phyloP scores from a whole-genome alignment of 2,888 invertebrate genomes.

The Tenthredo notha region DNA sequence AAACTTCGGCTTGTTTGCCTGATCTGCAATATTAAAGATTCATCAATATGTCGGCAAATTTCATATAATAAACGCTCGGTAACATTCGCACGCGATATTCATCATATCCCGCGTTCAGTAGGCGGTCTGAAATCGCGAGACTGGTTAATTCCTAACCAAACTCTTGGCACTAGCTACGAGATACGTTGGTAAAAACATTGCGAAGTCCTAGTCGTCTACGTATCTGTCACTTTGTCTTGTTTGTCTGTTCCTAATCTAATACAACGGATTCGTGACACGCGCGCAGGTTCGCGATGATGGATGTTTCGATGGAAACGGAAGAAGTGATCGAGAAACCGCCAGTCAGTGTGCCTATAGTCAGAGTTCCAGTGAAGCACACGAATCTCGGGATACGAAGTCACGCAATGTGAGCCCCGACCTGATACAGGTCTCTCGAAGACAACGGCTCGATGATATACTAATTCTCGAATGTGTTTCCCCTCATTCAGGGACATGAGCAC shows the following conservation, averaged over 20 bases:
- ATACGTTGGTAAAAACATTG: background rate
- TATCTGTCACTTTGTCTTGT: background rate
- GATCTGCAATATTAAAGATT: background rate
- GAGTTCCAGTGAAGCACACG: constrained; percentile 77
- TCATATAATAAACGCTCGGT: background rate
- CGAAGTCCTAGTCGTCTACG: background rate
- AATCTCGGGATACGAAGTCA: constrained; percentile 77
- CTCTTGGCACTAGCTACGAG: background rate
- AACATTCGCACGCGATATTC: background rate
- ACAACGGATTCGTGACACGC: background rate
- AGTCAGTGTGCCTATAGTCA: constrained; percentile 64
- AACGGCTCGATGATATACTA: background rate
- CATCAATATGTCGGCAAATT: background rate
- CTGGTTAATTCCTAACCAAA: background rate
- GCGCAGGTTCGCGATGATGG: constrained; percentile 16
- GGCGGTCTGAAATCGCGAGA: background rate
- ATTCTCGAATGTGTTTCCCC: background rate
- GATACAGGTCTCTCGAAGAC: background rate
- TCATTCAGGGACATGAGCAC: constrained; percentile 90
- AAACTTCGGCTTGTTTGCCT: background rate
- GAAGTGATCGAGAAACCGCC: constrained; percentile 36
- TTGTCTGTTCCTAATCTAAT: background rate
- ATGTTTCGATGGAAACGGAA: constrained; percentile 45
- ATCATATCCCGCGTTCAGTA: background rate
- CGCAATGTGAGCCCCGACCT: constrained; percentile 70